Base-by-base conservation (phyloP, 2,888 invertebrate genomes). In the Synergus itoensis region DNA sequence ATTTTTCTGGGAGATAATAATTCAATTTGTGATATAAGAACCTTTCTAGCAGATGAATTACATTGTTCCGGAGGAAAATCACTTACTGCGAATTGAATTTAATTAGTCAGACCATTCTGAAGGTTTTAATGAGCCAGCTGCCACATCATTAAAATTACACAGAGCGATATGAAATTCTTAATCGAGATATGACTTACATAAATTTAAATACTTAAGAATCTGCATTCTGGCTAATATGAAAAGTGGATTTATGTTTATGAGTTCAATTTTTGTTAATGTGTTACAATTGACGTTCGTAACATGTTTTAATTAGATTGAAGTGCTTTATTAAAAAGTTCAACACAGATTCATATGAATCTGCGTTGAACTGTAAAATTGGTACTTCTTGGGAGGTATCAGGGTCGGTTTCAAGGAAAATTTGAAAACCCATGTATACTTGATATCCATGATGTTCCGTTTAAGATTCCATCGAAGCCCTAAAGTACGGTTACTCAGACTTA, bases 31-130 rank as follows among this genome's bases (percentile, higher is more conserved):
- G 40, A 36, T 63, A 16, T 40, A 41, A 41, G n/a, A n/a, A 64
- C n/a, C 16, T 64, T 41, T n/a, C 16, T 9, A 64, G 41, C n/a
- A 64, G 64, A 64, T 64, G 64, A 64, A 64, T 64, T 41, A 64
- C 40, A 64, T n/a, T 64, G 8, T 41, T 64, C 40, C 64, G n/a
- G n/a, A 64, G 41, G 41, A 41, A 63, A 63, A 63, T 36, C 62
- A 21, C 62, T 36, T 63, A 63, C 36, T 36, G 36, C 11, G 36
- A 63, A 28, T 36, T 36, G 63, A 4, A 63, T 63, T 63, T 28
- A 63, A 63, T 63, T 63, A 63, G 12, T 4, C 9, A 41, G 36
- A 7, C 14, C 9, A 41, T 9, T 21, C 9, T 60, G 60, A 21
- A 64, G 36, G 9, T 40, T 64, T 41, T 64, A 64, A 64, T 64